These are phyloP conservation scores for Heterodera filipjevi DNA, from an alignment of 2,888 invertebrate species.

Conservation along the genomic window DNA sequence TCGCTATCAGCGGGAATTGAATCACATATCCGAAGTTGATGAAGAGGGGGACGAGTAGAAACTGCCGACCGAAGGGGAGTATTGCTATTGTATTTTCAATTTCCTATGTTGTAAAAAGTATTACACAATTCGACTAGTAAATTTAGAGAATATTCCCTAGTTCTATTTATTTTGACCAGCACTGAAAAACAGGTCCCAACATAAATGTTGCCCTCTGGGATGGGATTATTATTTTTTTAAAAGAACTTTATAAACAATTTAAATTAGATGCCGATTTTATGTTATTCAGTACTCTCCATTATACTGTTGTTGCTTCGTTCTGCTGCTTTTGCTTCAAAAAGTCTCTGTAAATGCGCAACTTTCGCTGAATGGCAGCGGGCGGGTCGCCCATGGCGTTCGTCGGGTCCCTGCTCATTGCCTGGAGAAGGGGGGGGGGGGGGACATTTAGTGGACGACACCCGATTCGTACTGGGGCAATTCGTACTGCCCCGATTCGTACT, in stretches of 20 bases:
- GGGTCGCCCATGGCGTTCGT: background rate
- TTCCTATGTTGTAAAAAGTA: no score
- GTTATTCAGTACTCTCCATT: background rate
- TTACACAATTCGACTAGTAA: no score
- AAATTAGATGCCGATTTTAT: no score
- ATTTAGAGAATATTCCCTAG: no score
- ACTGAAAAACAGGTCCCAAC: no score
- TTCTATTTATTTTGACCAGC: no score
- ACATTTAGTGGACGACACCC: background rate
- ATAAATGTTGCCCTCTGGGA: no score
- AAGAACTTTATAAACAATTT: no score
- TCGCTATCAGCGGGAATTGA: background rate
- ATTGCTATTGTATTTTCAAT: no score
- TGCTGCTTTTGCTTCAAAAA: background rate
- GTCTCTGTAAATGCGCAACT: constrained; percentile 17
- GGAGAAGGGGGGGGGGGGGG: background rate
- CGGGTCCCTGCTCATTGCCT: constrained; percentile 12
- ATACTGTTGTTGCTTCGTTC: background rate
- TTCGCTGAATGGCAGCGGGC: background rate
- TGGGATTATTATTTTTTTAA: no score
- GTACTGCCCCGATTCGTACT: no score
- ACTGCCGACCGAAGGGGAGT: no score
- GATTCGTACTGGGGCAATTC: background rate
- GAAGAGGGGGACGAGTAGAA: background rate
- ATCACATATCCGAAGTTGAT: background rate